Base-by-base conservation (phyloP, 92 coral and sea anemone genomes). In the Anthopleura xanthogrammica region DNA sequence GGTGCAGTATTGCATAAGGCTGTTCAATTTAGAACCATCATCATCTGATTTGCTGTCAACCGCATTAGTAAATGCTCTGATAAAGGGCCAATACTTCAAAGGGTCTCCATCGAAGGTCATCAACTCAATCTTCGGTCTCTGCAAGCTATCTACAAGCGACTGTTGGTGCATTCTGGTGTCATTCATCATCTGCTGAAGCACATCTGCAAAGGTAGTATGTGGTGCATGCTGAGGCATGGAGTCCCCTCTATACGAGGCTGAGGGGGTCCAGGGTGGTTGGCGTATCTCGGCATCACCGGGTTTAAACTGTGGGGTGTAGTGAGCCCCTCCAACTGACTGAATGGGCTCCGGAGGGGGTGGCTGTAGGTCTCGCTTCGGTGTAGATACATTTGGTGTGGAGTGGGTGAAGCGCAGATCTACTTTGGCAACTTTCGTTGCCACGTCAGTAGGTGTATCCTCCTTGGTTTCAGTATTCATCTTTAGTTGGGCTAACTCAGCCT, bases 61-160 rank as follows among this genome's bases (percentile, higher is more conserved):
- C 11, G 72, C 72, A 64, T 64, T 64, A n/a, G 72, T 64, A n/a
- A 64, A 64, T 16, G 41, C 72, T 64, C 72, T 64, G 41, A 85
- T 52, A 75, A 85, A 79, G 54, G 88, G 80, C 85, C 88, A 85
- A 29, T 85, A 85, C 12, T 55, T 68, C 85, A 85, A 68, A 40
- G 88, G 88, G 36, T 85, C 80, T 52, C 88, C 88, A n/a, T 80
- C 85, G 57, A 85, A 85, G 14, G 50, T 79, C 88, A 85, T 85
- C 74, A 85, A 43, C 57, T 85, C 85, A n/a, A 70, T 79, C 83
- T 85, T 85, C 11, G 88, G 88, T 72, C 85, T 56, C 39, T 85
- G 80, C 52, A 85, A 62, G 87, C 82, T 84, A 84, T 84, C 87
- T 77, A 84, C 83, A 39, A 84, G 87, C 60, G 87, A 84, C 77